Evolutionary conservation across 2,888 invertebrate species (phyloP).

Genomic region (Rotaria sp.): DNA sequence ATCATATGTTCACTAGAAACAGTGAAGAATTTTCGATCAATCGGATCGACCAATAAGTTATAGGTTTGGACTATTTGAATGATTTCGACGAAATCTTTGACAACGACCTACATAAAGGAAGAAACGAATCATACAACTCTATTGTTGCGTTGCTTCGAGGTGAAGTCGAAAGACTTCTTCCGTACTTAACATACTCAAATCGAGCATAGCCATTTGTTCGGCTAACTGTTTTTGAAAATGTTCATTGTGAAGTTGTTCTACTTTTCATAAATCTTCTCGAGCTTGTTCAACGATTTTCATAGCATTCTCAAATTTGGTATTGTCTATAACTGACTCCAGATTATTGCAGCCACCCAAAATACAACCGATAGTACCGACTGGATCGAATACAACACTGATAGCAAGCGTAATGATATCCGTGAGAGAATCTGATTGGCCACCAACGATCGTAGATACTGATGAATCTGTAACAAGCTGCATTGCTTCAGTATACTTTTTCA

Average conservation of each 20-base stretch:
- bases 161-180: not conserved
- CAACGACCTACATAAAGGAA: not conserved
- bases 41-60: not conserved
- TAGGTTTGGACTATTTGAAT: not conserved
- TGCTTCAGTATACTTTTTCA: not conserved
- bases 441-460: not conserved
- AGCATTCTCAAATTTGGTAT: not conserved
- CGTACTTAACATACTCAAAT: not conserved
- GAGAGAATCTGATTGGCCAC: not conserved
- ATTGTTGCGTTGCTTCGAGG: not conserved
- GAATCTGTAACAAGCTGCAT: not conserved
- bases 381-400: not conserved
- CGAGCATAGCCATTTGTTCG: not conserved
- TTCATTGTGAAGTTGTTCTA: not conserved
- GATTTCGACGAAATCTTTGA: not conserved
- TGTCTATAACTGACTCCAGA: not conserved
- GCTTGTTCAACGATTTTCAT: not conserved
- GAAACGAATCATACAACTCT: not conserved
- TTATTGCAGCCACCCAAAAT: not conserved
- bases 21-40: too few species aligned
- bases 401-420: not conserved
- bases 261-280: not conserved
- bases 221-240: not conserved
- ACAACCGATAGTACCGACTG: not conserved
- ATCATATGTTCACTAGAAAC: too few species aligned